A percentile compares a stretch with the other conserved stretches of the same genome.
Evolutionary conservation across 2,113 vertebrate genomes (phyloP).

Genomic region (Nycticebus coucang): DNA sequence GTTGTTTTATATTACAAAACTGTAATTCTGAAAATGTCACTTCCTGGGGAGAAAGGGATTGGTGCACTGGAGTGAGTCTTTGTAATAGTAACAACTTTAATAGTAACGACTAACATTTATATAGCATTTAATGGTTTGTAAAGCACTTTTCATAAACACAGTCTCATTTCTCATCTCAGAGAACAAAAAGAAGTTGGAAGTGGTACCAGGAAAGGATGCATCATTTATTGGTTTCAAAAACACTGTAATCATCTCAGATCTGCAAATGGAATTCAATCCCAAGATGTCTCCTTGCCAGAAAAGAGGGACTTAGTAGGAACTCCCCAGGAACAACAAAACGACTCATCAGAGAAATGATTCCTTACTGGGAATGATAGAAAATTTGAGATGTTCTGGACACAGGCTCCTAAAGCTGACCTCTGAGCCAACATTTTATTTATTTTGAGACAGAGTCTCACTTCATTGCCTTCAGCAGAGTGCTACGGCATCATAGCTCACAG

Average conservation of each 20-base stretch:
- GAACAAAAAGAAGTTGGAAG: background rate
- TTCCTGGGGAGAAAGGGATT: background rate
- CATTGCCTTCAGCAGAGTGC: no score
- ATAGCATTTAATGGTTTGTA: constrained; percentile 1
- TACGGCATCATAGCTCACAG: no score
- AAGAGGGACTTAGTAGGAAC: background rate
- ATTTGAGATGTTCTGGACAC: background rate
- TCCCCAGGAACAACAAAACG: background rate
- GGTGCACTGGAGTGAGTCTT: constrained; percentile 15
- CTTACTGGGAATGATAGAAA: background rate
- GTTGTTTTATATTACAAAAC: constrained; percentile 34
- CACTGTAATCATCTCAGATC: background rate
- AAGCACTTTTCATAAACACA: constrained; percentile 24
- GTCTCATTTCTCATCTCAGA: constrained; percentile 30
- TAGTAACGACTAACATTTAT: constrained; percentile 51
- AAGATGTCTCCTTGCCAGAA: background rate
- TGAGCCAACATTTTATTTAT: background rate
- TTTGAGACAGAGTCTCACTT: no score
- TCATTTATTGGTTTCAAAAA: constrained; percentile 10
- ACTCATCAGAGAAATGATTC: background rate
- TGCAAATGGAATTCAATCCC: background rate
- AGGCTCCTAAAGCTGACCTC: background rate
- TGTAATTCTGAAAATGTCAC: constrained; percentile 52
- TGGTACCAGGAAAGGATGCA: background rate
- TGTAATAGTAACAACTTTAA: constrained; percentile 12